Percentiles rank a stretch among this genome's conserved stretches.
phyloP scores from a whole-genome alignment of 2,888 invertebrate genomes.

The Dinocampus coccinellae region DNA sequence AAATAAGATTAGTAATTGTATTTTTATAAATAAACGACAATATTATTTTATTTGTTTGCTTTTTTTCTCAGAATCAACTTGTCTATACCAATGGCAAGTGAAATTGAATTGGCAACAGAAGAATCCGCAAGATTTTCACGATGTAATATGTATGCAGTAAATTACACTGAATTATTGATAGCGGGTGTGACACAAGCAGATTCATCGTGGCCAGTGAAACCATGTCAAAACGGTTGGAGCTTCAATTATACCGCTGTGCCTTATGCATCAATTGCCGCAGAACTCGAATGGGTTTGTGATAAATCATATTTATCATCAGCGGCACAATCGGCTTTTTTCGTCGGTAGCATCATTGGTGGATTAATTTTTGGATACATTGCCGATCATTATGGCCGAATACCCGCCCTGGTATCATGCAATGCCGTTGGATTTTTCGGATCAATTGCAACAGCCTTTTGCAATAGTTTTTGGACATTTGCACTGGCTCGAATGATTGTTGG shows the following conservation, averaged over 20 bases:
- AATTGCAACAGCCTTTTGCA: conserved; percentile 81
- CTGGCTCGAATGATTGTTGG: conserved; percentile 86
- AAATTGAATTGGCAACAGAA: conserved; percentile 60
- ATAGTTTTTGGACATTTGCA: conserved; percentile 83
- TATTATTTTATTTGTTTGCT: too few species aligned
- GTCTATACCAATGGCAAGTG: conserved; percentile 75
- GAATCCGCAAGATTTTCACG: conserved; percentile 72
- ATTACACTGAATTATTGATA: conserved; percentile 76
- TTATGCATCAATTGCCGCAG: conserved; percentile 86
- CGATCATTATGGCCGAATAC: conserved; percentile 87
- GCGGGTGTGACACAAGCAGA: conserved; percentile 75
- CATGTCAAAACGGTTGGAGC: conserved; percentile 84
- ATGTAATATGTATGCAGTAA: conserved; percentile 84
- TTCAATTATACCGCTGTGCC: conserved; percentile 86
- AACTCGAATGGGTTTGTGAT: conserved; percentile 92
- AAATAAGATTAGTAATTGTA: too few species aligned
- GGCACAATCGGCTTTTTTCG: conserved; percentile 88
- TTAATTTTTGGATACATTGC: conserved; percentile 90
- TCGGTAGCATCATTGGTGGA: conserved; percentile 90
- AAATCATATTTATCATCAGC: conserved; percentile 82
- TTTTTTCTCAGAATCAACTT: not conserved
- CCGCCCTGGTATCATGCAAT: conserved; percentile 87
- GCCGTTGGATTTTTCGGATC: conserved; percentile 80
- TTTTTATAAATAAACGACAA: too few species aligned
- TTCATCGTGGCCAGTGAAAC: conserved; percentile 77